Evolutionary conservation across 2,888 invertebrate genomes (phyloP).

Genomic region (Andrena haemorrhoa): DNA sequence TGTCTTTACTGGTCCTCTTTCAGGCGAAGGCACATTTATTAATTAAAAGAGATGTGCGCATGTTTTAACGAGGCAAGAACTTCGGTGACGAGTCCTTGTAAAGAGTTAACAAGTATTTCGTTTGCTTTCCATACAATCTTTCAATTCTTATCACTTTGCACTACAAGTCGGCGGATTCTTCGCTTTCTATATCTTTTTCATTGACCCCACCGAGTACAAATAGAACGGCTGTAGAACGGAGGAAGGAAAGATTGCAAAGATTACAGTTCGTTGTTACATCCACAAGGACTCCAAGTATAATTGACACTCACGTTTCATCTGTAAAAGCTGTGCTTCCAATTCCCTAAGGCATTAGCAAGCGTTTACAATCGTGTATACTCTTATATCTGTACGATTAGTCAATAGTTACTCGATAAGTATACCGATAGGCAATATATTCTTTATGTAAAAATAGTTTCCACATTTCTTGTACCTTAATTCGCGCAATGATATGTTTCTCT

Average conservation of each 20-base stretch:
- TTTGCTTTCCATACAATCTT: constrained; percentile 49
- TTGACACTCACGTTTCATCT: constrained; percentile 12
- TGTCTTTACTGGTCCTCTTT: constrained; percentile 17
- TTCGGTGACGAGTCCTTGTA: constrained; percentile 37
- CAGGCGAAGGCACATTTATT: constrained; percentile 40
- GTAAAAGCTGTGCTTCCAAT: not conserved
- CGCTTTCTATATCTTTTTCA: not conserved
- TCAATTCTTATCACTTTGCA: not conserved
- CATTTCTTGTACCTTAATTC: not conserved
- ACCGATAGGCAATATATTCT: constrained; percentile 18
- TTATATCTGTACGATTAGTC: constrained; percentile 21
- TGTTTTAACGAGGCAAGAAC: constrained; percentile 42
- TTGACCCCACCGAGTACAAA: not conserved
- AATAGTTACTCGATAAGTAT: not conserved
- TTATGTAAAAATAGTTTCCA: constrained; percentile 22
- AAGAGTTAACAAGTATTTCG: constrained; percentile 41
- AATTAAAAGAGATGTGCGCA: constrained; percentile 10
- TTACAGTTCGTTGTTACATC: constrained; percentile 29
- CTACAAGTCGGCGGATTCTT: not conserved
- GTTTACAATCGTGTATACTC: constrained; percentile 15
- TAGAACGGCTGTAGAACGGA: not conserved
- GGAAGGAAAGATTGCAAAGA: constrained; percentile 39
- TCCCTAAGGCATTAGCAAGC: constrained; percentile 1
- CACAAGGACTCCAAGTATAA: constrained; percentile 44
- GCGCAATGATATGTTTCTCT: not conserved